Evolutionary conservation across 2,888 invertebrate genomes (phyloP).

Genomic region (Strigamia transsilvanica): DNA sequence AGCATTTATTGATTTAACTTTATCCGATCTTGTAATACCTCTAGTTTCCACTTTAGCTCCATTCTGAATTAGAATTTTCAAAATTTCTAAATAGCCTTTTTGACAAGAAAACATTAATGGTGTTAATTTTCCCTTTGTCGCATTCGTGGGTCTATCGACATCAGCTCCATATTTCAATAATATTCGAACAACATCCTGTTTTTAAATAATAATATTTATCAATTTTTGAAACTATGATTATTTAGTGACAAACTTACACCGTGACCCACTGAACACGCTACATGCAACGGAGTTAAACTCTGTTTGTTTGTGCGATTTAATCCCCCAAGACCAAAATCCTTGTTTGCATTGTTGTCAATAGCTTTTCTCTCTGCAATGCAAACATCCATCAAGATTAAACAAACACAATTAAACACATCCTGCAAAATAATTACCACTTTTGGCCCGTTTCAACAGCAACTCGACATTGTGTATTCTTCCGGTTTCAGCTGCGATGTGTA

Average conservation of each 20-base stretch:
- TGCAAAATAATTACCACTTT: slow-evolving; percentile 59
- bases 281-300: slow-evolving; percentile 64
- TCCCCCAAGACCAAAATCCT: slow-evolving; percentile 63
- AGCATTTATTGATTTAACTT: neutral
- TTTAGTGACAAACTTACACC: slow-evolving; percentile 59
- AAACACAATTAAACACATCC: neutral
- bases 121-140: slow-evolving; percentile 64
- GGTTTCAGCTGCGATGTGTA: slow-evolving; percentile 64
- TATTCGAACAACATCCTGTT: slow-evolving; percentile 63
- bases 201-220: slow-evolving; percentile 42
- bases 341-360: slow-evolving; percentile 55
- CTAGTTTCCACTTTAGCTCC: slow-evolving; percentile 64
- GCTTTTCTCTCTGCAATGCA: slow-evolving; percentile 57
- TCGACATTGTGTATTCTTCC: slow-evolving; percentile 65
- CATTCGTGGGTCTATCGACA: slow-evolving; percentile 63
- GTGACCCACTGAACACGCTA: slow-evolving; percentile 64
- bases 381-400: neutral
- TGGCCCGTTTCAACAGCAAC: slow-evolving; percentile 60
- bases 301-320: slow-evolving; percentile 63
- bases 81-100: slow-evolving; percentile 64
- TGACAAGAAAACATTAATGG: slow-evolving; percentile 66
- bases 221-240: neutral
- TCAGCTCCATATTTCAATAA: slow-evolving; percentile 64
- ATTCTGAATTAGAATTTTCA: slow-evolving; percentile 64
- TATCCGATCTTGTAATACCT: slow-evolving; percentile 59